These are phyloP conservation scores for Ormyrus thymus DNA, from an alignment of 2,888 invertebrate genomes.

Conservation along the genomic window DNA sequence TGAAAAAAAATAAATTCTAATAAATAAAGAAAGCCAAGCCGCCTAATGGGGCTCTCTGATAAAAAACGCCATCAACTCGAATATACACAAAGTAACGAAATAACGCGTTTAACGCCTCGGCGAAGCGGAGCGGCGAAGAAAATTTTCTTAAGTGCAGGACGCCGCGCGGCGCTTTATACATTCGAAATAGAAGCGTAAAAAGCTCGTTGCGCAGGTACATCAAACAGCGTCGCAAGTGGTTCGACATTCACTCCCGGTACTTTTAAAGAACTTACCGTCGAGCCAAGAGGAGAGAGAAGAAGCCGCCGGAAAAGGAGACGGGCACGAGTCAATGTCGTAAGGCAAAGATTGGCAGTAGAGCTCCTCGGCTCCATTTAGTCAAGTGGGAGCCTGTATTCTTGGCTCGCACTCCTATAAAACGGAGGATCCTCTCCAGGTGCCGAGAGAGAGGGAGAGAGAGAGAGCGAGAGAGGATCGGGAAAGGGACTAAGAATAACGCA, in stretches of 20 bases:
- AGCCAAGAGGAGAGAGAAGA: neutral
- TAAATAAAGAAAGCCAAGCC: no score
- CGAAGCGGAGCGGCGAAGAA: neutral
- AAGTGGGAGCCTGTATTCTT: constrained; percentile 18
- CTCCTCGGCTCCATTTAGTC: constrained; percentile 18
- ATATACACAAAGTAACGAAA: no score
- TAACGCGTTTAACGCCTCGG: no score
- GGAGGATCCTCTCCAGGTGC: neutral
- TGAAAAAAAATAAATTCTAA: no score
- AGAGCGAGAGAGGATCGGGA: neutral
- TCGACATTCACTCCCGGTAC: constrained; percentile 17
- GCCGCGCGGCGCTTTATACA: neutral
- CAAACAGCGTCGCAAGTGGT: constrained; percentile 7
- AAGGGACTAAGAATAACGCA: constrained; percentile 27
- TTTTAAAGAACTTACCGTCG: constrained; percentile 5
- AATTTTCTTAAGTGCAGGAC: neutral
- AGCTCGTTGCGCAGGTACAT: neutral
- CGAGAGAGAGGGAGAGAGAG: no score
- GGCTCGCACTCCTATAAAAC: constrained; percentile 29
- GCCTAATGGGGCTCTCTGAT: no score
- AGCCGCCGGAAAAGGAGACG: no score
- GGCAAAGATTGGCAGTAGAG: constrained; percentile 36
- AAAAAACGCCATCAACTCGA: no score
- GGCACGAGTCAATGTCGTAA: constrained; percentile 15
- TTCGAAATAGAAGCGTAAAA: neutral